Evolutionary conservation across 2,797 vertebrate genomes (phyloP), one percentile per base, ranked within the genome.

Genomic region (Xerus rutilus): DNA sequence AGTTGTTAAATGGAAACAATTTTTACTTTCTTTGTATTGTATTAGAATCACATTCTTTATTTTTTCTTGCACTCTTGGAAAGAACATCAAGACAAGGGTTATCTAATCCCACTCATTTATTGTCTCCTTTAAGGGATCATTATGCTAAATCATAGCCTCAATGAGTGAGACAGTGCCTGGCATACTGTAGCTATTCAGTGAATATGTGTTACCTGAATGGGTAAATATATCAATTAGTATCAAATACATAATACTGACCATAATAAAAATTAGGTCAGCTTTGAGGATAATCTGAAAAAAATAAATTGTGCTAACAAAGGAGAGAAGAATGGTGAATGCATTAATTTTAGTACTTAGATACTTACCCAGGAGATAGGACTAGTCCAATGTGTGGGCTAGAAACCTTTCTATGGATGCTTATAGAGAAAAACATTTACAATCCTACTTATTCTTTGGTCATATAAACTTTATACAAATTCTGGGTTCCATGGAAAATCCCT

Each of bases 201-300:
- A 23, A 62, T 70, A 67, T 32, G 7, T 69, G 8, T 93, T 78
- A 88, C 54, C 45, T 90, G 18, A 59, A 93, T 92, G 30, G 28
- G 65, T 79, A 78, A 69, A 67, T 95, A 92, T 96, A 88, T 52
- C 69, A 89, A 5, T 77, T 85, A 93, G 9, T 39, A 91, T 32
- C n/a, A 90, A 76, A 70, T 35, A 86, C 11, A 18, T 74, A 84
- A 73, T 57, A 62, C 17, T 76, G 45, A 81, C 32, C n/a, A 74
- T 20, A 87, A 96, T 23, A 69, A 88, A 86, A 87, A 35, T 47
- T 39, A 89, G 47, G 35, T n/a, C 20, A 82, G 21, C 54, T 77
- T 88, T 93, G 39, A 93, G 20, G 18, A 78, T 84, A 77, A 79
- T 83, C 12, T 87, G 15, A 57, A 57, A 57, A 57, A 57, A 87